A percentile compares a stretch with the other conserved stretches of the same genome.
Conservation (phyloP, 2,888 invertebrate species). For the Siphlonurus alternatus region DNA sequence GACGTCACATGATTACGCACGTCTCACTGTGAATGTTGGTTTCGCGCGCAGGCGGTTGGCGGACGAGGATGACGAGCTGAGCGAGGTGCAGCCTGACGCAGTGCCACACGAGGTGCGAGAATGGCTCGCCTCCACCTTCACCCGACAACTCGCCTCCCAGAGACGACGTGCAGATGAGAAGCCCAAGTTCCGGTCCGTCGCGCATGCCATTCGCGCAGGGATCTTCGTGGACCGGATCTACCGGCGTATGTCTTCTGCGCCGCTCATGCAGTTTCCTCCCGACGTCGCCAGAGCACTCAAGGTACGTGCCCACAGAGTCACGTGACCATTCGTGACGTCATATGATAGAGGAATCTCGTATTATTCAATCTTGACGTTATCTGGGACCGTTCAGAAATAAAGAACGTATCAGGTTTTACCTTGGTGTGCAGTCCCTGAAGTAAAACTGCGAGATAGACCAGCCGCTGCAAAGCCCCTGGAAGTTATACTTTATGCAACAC, state of each 20-base stretch:
- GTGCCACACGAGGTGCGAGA: constrained; percentile 93
- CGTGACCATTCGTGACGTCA: background rate
- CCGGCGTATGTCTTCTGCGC: constrained; percentile 47
- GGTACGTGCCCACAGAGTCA: constrained; percentile 42
- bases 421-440: no score
- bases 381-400: background rate
- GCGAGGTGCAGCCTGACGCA: constrained; percentile 90
- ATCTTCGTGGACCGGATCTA: constrained; percentile 93
- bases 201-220: constrained; percentile 89
- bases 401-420: no score
- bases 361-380: background rate
- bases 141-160: constrained; percentile 67
- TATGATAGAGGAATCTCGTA: background rate
- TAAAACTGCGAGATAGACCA: no score
- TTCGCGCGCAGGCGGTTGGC: constrained; percentile 46
- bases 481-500: no score
- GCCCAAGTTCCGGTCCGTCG: constrained; percentile 85
- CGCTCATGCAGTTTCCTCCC: constrained; percentile 68
- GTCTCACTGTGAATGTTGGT: no score
- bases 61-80: constrained; percentile 88
- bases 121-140: constrained; percentile 93
- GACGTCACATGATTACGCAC: no score
- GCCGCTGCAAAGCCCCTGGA: no score
- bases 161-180: constrained; percentile 61
- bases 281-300: constrained; percentile 74